Conservation (phyloP, 2,797 vertebrate genomes). For the Paguma larvata region DNA sequence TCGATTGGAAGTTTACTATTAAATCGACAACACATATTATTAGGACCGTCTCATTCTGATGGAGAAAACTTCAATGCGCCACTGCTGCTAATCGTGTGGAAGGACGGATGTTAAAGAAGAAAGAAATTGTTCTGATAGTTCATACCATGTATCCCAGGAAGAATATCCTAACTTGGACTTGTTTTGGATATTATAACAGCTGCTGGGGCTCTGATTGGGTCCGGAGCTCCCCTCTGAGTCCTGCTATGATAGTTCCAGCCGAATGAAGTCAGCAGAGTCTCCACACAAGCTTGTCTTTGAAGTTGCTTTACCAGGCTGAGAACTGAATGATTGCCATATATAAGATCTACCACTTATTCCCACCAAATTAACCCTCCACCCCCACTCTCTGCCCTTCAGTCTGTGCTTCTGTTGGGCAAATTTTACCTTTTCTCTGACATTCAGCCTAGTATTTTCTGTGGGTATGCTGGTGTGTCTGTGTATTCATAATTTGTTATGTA, state of each 20-base stretch:
- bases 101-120: conserved; percentile 42
- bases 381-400: not conserved
- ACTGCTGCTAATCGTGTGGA: conserved; percentile 57
- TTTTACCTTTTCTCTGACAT: not conserved
- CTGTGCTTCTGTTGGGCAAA: not conserved
- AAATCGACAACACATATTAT: conserved; percentile 74
- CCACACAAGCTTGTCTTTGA: not conserved
- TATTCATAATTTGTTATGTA: not conserved
- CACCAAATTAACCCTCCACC: not conserved
- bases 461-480: not conserved
- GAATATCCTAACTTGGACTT: conserved; percentile 31
- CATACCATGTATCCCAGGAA: not conserved
- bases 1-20: conserved; percentile 73
- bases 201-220: not conserved
- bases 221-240: conserved; percentile 58
- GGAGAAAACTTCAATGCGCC: conserved; percentile 66
- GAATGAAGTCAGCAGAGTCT: not conserved
- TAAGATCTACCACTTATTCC: conserved; percentile 2
- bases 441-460: not conserved
- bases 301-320: not conserved
- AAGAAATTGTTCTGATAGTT: conserved; percentile 18
- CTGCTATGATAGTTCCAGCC: not conserved
- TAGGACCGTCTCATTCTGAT: conserved; percentile 69
- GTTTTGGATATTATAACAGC: conserved; percentile 63
- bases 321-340: not conserved